Evolutionary conservation across 2,797 vertebrate species (phyloP), one percentile per base, ranked within the genome.

Genomic region (Schizopygopsis malacanthus): DNA sequence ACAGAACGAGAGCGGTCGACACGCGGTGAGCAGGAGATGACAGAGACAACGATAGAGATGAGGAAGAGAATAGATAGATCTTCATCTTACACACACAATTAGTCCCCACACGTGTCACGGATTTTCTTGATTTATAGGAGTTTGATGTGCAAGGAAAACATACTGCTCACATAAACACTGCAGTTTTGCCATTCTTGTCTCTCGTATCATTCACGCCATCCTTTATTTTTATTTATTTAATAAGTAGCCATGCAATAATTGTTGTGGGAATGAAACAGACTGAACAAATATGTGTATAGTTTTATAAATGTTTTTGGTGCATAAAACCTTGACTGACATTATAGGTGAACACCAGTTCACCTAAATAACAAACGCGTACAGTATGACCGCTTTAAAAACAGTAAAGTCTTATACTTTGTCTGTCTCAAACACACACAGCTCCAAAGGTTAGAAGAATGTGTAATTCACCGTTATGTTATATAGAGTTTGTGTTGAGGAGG

Each of bases 401-500:
- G 39, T 41, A 1, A 43, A 13, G 41, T 25, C 12, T 45, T 45
- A 25, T 72, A 45, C 12, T 45, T 45, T 41, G 67, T 37, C 65
- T 69, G 12, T 28, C 61, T 65, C 61, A 72, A 45, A 54, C 85
- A 82, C 86, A 85, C 33, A 45, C 54, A 70, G 54, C 39, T 81
- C 54, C 81, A 85, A 70, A n/a, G 43, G 59, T 78, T 72, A 78
- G n/a, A 67, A 78, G n/a, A 67, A 69, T 67, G 85, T 91, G 85
- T 92, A 87, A 81, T 86, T 87, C 77, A 79, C 71, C 45, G 59
- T 76, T 84, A 84, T 87, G 90, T 87, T 89, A 90, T 84, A 85
- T 85, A 84, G 83, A 90, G 87, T 81, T 87, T 87, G 75, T 85
- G 75, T 86, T 89, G 89, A 90, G 88, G 88, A 82, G 86, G 79